Conservation (phyloP, 2,113 vertebrate species). For the Plecturocebus donacophilus region DNA sequence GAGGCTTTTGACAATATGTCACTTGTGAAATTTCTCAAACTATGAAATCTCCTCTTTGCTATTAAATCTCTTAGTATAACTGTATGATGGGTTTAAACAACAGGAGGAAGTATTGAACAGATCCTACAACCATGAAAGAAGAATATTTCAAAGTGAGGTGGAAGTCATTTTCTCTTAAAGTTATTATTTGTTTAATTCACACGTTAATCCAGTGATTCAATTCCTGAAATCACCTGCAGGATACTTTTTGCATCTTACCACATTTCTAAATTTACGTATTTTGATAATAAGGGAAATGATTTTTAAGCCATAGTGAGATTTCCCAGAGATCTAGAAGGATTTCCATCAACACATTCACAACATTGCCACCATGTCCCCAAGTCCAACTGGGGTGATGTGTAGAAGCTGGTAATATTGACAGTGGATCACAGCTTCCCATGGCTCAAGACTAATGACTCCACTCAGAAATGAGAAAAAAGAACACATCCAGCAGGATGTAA, state of each 20-base stretch:
- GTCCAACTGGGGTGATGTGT: background rate
- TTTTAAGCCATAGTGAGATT: background rate
- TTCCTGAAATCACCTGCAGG: background rate
- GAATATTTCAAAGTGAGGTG: background rate
- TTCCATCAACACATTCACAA: slow-evolving; percentile 26
- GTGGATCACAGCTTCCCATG: background rate
- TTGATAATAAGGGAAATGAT: background rate
- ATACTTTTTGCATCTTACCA: background rate
- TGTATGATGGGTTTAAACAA: background rate
- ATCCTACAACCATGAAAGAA: background rate
- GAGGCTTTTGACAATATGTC: background rate
- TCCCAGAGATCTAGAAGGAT: background rate
- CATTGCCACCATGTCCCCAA: too few relatives aligned
- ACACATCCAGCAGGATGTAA: background rate
- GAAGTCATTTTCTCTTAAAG: background rate
- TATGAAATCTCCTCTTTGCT: background rate
- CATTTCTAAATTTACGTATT: background rate
- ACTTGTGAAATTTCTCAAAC: background rate
- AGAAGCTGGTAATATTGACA: background rate
- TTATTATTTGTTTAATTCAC: background rate
- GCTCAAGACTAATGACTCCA: background rate
- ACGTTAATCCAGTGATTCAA: background rate
- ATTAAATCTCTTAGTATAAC: too few relatives aligned
- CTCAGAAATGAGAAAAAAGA: background rate
- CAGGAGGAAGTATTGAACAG: background rate